These are phyloP conservation scores for Telenomus remus DNA, from an alignment of 1,140 invertebrate genomes.

Conservation along the genomic window DNA sequence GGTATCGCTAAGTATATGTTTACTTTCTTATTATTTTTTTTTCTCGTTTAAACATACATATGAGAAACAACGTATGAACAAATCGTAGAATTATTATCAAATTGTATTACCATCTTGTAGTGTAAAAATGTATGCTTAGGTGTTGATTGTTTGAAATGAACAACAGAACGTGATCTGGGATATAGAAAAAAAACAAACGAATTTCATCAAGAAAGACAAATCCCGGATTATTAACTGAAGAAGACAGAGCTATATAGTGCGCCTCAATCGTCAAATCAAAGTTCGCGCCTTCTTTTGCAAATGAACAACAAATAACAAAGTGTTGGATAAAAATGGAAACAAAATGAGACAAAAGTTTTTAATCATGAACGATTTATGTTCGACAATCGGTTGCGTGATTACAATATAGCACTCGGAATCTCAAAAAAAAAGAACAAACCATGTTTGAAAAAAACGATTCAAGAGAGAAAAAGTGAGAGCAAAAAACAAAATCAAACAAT, in stretches of 20 bases:
- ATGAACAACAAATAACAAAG: not conserved
- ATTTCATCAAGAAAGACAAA: slow-evolving; percentile 21
- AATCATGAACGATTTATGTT: slow-evolving; percentile 12
- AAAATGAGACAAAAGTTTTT: slow-evolving; percentile 14
- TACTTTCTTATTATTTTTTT: slow-evolving; percentile 65
- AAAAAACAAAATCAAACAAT: slow-evolving; percentile 11
- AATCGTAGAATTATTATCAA: slow-evolving; percentile 59
- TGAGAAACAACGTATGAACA: slow-evolving; percentile 60
- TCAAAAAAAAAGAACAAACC: slow-evolving; percentile 16
- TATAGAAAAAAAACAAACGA: slow-evolving; percentile 34
- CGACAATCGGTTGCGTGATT: slow-evolving; percentile 20
- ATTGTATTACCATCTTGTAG: slow-evolving; percentile 59
- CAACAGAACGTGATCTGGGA: slow-evolving; percentile 37
- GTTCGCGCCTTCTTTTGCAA: slow-evolving; percentile 35
- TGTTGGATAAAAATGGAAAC: slow-evolving; percentile 1
- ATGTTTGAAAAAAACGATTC: not conserved
- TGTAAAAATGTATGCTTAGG: slow-evolving; percentile 59
- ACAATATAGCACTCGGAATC: slow-evolving; percentile 41
- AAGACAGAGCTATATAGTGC: slow-evolving; percentile 47
- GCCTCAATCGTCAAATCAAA: slow-evolving; percentile 45
- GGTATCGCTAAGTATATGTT: slow-evolving; percentile 75
- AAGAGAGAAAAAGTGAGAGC: not conserved
- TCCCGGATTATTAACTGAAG: slow-evolving; percentile 38
- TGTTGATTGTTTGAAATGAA: slow-evolving; percentile 51
- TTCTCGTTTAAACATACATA: slow-evolving; percentile 66